phyloP scores from a whole-genome alignment of 1,140 invertebrate genomes.

The Cyphomyrmex costatus region DNA sequence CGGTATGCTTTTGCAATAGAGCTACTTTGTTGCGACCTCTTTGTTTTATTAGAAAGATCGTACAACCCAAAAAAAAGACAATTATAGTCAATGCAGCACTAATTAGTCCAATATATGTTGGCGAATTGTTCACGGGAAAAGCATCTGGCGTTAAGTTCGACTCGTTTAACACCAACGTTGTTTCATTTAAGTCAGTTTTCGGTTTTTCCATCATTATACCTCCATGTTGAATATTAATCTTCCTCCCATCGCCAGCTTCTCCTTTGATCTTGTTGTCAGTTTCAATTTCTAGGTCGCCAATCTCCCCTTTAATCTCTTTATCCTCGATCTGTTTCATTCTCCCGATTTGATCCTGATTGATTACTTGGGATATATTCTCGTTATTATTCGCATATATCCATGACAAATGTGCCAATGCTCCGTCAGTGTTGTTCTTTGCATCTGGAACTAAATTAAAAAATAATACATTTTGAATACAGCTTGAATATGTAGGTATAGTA shows the following conservation, averaged over 20 bases:
- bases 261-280: conserved; percentile 10
- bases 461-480: not conserved
- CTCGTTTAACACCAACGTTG: conserved; percentile 72
- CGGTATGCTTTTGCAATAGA: conserved; percentile 90
- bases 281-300: conserved; percentile 1
- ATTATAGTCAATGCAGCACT: conserved; percentile 93
- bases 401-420: conserved; percentile 19
- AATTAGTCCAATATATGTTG: conserved; percentile 93
- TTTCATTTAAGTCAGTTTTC: conserved; percentile 78
- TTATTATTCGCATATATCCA: conserved; percentile 30
- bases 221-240: conserved; percentile 15
- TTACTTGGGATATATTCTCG: conserved; percentile 24
- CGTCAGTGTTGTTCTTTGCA: conserved; percentile 10
- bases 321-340: conserved; percentile 21
- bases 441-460: conserved; percentile 42
- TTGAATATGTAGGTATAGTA: not conserved
- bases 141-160: conserved; percentile 89
- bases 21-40: conserved; percentile 91
- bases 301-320: not conserved
- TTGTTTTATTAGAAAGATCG: conserved; percentile 90
- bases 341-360: conserved; percentile 21
- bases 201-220: conserved; percentile 59
- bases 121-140: conserved; percentile 89
- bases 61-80: conserved; percentile 90
- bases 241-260: not conserved